Evolutionary conservation across 2,113 vertebrate species (phyloP).

Genomic region (Cinclus mexicanus): DNA sequence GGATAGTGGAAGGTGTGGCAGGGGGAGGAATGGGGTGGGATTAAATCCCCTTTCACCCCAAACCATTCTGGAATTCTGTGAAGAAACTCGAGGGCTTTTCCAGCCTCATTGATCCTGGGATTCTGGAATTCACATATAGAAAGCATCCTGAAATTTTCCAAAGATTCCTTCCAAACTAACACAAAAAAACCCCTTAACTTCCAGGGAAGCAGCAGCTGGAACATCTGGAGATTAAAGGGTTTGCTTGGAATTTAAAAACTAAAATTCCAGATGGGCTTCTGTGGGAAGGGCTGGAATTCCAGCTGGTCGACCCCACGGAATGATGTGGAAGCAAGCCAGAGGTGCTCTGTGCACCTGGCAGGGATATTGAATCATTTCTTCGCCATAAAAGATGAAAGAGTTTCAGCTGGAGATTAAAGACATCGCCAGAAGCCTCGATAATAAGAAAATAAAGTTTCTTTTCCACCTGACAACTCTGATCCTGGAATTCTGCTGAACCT

Average conservation of each 20-base stretch:
- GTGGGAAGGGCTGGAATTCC: neutral
- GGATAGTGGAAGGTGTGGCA: neutral
- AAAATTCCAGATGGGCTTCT: neutral
- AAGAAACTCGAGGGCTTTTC: neutral
- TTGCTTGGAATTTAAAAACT: neutral
- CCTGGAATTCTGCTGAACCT: neutral
- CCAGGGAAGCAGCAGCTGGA: neutral
- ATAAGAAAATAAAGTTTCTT: neutral
- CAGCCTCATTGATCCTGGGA: neutral
- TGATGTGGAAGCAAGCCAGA: neutral
- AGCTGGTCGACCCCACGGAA: rapidly evolving
- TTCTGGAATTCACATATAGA: neutral
- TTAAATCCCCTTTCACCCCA: neutral
- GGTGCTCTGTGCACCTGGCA: neutral
- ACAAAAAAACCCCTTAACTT: neutral
- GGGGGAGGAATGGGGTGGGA: neutral
- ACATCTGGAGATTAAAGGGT: neutral
- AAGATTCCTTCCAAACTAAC: neutral
- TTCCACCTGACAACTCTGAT: neutral
- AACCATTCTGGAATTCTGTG: neutral
- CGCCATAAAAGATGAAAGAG: neutral
- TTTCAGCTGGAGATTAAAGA: neutral
- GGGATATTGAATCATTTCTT: neutral
- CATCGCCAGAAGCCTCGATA: neutral
- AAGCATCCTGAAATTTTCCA: neutral